Evolutionary conservation across 2,888 invertebrate genomes (phyloP).

Genomic region (Abrostola triplasia): DNA sequence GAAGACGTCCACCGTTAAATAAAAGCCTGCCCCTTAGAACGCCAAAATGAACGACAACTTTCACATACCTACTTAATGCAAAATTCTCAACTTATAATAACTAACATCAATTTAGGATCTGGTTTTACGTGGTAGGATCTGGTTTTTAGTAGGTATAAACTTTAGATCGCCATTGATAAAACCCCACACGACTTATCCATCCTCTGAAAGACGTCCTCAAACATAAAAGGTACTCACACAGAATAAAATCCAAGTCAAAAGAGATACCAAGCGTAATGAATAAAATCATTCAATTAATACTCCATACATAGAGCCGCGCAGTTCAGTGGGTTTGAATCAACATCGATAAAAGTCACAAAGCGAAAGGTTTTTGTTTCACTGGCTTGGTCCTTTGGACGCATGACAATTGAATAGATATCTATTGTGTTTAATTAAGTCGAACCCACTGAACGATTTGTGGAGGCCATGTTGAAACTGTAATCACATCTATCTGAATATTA

Average conservation of each 20-base stretch:
- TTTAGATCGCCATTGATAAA: too few relatives aligned
- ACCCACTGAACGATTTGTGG: slow-evolving; percentile 20
- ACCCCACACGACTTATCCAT: too few relatives aligned
- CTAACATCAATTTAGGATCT: too few relatives aligned
- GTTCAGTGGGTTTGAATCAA: slow-evolving; percentile 32
- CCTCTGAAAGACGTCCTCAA: too few relatives aligned
- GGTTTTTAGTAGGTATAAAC: too few relatives aligned
- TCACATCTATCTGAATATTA: slow-evolving; percentile 9
- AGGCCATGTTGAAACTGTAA: slow-evolving; percentile 21
- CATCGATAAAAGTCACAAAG: slow-evolving; percentile 36
- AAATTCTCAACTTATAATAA: too few relatives aligned
- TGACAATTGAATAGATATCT: slow-evolving; percentile 24
- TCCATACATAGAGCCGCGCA: slow-evolving; percentile 13
- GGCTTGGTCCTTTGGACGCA: slow-evolving; percentile 29
- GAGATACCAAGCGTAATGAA: not conserved
- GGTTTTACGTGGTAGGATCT: too few relatives aligned
- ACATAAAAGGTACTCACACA: too few relatives aligned
- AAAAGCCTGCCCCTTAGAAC: too few relatives aligned
- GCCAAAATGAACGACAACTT: too few relatives aligned
- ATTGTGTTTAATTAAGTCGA: slow-evolving; percentile 38
- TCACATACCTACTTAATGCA: too few relatives aligned
- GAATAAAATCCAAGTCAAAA: not conserved
- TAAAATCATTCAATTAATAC: slow-evolving; percentile 21
- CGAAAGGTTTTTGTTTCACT: slow-evolving; percentile 26
- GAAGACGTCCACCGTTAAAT: too few relatives aligned